phyloP scores from a whole-genome alignment of 1,140 invertebrate species.

The Ceratitis capitata region DNA sequence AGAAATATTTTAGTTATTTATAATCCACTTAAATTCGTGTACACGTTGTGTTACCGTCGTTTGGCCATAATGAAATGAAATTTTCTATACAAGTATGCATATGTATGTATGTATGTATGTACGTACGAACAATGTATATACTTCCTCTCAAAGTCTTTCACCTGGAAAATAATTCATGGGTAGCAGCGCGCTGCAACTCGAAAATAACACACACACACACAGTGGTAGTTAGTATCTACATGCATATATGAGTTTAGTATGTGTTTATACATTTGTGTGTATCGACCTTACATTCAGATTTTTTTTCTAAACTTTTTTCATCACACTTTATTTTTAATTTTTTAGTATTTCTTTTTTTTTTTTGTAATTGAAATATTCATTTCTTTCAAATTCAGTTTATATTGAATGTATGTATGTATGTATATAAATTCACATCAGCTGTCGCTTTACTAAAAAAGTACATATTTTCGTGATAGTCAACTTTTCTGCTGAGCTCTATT shows the following conservation, averaged over 20 bases:
- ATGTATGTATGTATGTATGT: background rate
- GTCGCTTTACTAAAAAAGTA: too few relatives aligned
- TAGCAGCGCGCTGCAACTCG: background rate
- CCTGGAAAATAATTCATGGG: slow-evolving; percentile 34
- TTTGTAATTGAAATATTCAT: too few relatives aligned
- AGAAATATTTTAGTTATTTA: background rate
- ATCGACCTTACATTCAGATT: background rate
- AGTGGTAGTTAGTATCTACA: too few relatives aligned
- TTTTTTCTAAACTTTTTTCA: background rate
- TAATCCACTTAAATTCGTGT: slow-evolving; percentile 9
- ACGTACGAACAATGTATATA: too few relatives aligned
- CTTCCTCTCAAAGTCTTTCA: slow-evolving; percentile 24
- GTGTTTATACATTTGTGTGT: background rate
- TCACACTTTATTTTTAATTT: background rate
- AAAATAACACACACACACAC: background rate
- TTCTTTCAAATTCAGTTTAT: too few relatives aligned
- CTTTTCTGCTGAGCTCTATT: too few relatives aligned
- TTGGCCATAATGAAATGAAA: background rate
- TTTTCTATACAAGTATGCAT: background rate
- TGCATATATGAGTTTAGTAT: background rate
- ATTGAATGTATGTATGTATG: background rate
- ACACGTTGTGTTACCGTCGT: background rate
- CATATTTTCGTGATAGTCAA: too few relatives aligned
- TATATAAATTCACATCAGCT: background rate
- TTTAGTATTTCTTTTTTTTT: background rate